phyloP scores from a whole-genome alignment of 2,888 invertebrate genomes.

The Apamea anceps region DNA sequence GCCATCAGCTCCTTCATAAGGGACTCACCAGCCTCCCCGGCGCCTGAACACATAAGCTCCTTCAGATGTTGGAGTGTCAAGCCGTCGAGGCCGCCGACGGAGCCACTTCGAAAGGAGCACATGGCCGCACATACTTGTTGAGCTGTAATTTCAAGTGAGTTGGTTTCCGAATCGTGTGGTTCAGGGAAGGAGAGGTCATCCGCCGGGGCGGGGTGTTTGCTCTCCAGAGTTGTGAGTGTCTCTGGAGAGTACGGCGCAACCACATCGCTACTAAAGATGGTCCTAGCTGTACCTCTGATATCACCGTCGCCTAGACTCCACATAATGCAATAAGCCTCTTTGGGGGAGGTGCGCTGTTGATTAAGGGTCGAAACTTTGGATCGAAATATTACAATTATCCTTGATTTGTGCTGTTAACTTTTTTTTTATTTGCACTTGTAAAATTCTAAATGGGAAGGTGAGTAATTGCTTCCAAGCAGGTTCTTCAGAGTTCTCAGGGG shows the following conservation, averaged over 20 bases:
- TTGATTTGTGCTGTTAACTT: background rate
- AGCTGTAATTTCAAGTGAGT: slow-evolving; percentile 8
- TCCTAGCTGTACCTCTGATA: background rate
- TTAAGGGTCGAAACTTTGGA: background rate
- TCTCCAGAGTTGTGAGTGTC: background rate
- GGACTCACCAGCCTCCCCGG: slow-evolving; percentile 10
- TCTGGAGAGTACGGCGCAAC: background rate
- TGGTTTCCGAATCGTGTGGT: background rate
- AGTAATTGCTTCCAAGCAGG: background rate
- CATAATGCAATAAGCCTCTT: background rate
- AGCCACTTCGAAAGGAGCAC: background rate
- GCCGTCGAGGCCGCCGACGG: background rate
- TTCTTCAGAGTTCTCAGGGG: background rate
- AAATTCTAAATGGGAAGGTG: background rate
- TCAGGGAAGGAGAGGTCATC: background rate
- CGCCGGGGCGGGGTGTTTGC: background rate
- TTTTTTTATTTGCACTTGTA: background rate
- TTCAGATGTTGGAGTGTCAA: slow-evolving; percentile 1
- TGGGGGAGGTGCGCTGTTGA: background rate
- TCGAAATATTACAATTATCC: background rate
- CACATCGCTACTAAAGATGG: background rate
- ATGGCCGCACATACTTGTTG: background rate
- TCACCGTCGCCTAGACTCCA: background rate
- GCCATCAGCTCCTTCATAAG: slow-evolving; percentile 1
- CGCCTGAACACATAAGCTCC: slow-evolving; percentile 7